Base-by-base conservation (phyloP, 2,113 vertebrate species). In the Cynopterus brachyotis region DNA sequence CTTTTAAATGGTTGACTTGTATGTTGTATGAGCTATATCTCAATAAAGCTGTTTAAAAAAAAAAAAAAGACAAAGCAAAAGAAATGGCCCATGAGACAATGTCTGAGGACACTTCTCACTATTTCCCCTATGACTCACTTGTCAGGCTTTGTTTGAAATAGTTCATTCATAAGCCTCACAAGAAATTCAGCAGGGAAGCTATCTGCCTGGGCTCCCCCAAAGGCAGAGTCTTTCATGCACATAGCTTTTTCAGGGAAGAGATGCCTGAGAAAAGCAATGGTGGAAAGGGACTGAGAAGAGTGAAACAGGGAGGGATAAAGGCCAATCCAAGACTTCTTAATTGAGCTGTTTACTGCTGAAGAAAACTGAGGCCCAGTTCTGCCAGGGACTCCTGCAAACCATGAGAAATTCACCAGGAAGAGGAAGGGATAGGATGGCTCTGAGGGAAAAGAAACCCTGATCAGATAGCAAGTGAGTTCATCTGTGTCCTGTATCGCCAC, bases 401-500 rank as follows among this genome's bases (percentile, higher is more conserved):
- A 13, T 8, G 16, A 13, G 47, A 37, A 53, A 40, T 1, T 3
- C 35, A 60, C 30, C 40, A 15, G n/a, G 17, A 42, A 7, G 5
- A 42, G 32, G 28, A 40, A 40, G 73, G 9, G 5, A 35, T 0
- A 2, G n/a, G 1, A 19, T 1, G 20, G 32, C 6, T 66, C 55
- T n/a, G 5, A 6, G 0, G 2, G 47, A 17, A 87, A 60, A 72
- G 72, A 73, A 80, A 17, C 45, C 15, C 19, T 24, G 8, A 26
- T 55, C 28, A 6, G 37, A 45, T 0, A 10, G 53, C 53, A 50
- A 28, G 53, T 12, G 0, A 60, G 24, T 79, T 50, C 50, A 50
- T 16, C 50, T 50, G 50, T 50, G 26, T 0, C 0, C 4, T 0
- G 7, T 9, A 24, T 40, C 42, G 17, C 59, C 50, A 19, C 85